These are phyloP conservation scores for Papilio helenus DNA, from an alignment of 1,140 invertebrate genomes.

Conservation along the genomic window DNA sequence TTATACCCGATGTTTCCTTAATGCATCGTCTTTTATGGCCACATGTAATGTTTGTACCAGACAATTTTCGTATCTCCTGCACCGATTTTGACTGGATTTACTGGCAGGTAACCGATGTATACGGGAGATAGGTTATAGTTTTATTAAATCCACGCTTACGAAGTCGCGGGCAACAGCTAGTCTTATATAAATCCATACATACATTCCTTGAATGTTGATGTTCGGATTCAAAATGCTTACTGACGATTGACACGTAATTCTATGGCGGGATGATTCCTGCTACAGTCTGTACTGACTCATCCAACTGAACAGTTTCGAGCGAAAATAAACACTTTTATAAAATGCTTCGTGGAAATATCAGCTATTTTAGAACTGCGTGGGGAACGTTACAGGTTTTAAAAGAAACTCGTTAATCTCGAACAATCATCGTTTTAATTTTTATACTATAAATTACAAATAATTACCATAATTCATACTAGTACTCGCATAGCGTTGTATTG, in stretches of 20 bases:
- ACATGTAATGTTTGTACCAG: too few relatives aligned
- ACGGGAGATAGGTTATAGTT: too few relatives aligned
- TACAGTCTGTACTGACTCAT: not conserved
- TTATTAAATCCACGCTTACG: too few relatives aligned
- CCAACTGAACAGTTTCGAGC: slow-evolving; percentile 1
- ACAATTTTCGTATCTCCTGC: too few relatives aligned
- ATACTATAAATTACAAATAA: not conserved
- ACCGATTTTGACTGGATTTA: too few relatives aligned
- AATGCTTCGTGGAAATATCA: slow-evolving; percentile 25
- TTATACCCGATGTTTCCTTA: too few relatives aligned
- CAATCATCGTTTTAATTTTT: not conserved
- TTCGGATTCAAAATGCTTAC: not conserved
- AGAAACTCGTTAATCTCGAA: not conserved
- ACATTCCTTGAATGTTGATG: not conserved
- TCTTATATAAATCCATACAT: not conserved
- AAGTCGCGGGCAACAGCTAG: not conserved
- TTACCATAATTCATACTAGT: not conserved
- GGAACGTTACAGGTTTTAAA: slow-evolving; percentile 12
- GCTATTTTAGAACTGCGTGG: slow-evolving; percentile 19
- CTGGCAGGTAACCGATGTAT: too few relatives aligned
- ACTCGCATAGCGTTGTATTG: too few relatives aligned
- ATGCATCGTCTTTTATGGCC: too few relatives aligned
- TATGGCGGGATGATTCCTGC: not conserved
- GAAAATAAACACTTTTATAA: slow-evolving; percentile 24
- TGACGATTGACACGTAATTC: slow-evolving; percentile 13